Evolutionary conservation across 2,888 invertebrate genomes (phyloP).

Genomic region (Microplitis deprimator): DNA sequence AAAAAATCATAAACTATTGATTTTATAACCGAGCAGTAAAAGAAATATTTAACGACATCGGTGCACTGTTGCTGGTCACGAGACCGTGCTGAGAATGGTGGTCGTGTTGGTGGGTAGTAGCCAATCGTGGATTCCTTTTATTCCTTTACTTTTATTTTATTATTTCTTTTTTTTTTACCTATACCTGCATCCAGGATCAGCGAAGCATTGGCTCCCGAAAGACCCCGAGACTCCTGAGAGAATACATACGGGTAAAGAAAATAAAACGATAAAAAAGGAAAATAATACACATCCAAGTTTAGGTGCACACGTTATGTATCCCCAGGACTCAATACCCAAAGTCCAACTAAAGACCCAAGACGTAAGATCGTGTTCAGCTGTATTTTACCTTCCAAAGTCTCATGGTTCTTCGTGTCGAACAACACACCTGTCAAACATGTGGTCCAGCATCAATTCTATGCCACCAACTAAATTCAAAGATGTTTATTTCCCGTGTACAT

Average conservation of each 20-base stretch:
- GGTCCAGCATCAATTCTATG: constrained; percentile 40
- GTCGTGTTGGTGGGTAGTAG: not conserved
- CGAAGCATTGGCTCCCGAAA: constrained; percentile 24
- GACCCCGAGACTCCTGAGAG: constrained; percentile 11
- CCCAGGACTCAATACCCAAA: not conserved
- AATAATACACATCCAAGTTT: constrained; percentile 14
- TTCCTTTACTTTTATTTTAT: constrained; percentile 10
- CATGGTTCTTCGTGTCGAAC: constrained; percentile 47
- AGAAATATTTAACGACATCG: constrained; percentile 29
- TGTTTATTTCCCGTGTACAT: constrained; percentile 6
- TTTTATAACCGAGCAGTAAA: constrained; percentile 11
- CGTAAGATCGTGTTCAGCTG: constrained; percentile 2
- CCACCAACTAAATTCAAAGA: not conserved
- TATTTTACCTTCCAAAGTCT: constrained; percentile 40
- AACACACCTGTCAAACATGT: constrained; percentile 54
- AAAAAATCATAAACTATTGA: constrained; percentile 15
- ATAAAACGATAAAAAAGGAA: not conserved
- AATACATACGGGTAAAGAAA: constrained; percentile 22
- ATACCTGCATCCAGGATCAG: constrained; percentile 21
- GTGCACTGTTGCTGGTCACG: constrained; percentile 19
- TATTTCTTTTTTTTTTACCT: constrained; percentile 9
- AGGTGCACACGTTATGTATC: not conserved
- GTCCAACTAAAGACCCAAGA: not conserved
- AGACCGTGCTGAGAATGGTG: constrained; percentile 1
- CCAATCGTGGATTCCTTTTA: constrained; percentile 24